These are phyloP conservation scores for Bergia sp. DNA, from an alignment of 92 coral and sea anemone species.

Conservation along the genomic window DNA sequence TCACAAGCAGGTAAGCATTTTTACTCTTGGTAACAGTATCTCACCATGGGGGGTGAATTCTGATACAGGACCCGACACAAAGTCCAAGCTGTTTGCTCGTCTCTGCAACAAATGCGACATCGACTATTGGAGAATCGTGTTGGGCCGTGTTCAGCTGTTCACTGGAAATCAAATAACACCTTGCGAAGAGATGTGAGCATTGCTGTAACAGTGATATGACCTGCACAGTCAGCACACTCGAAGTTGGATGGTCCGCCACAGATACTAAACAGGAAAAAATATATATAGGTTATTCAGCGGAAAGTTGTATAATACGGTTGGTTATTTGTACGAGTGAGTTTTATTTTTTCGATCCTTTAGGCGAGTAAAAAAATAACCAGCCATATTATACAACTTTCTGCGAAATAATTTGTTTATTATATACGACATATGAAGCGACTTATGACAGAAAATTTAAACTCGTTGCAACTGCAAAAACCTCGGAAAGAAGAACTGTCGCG, in stretches of 20 bases:
- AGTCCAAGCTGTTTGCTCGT: conserved; percentile 64
- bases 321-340: no score
- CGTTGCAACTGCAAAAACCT: no score
- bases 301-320: no score
- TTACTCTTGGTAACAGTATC: neutral
- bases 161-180: conserved; percentile 59
- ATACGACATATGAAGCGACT: no score
- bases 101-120: conserved; percentile 66
- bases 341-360: no score
- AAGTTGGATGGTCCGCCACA: neutral
- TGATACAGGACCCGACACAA: conserved; percentile 62
- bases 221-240: conserved; percentile 59
- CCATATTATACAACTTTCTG: no score
- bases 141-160: conserved; percentile 4
- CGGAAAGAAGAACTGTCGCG: no score
- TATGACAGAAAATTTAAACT: no score
- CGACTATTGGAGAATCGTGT: conserved; percentile 39
- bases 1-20: no score
- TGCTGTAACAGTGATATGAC: conserved; percentile 55
- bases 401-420: no score
- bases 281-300: no score
- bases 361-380: no score
- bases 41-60: conserved; percentile 85
- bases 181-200: conserved; percentile 65
- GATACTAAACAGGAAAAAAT: neutral